A percentile compares a stretch with the other conserved stretches of the same genome.
Conservation (phyloP, 2,113 vertebrate species). For the Callospermophilus lateralis region DNA sequence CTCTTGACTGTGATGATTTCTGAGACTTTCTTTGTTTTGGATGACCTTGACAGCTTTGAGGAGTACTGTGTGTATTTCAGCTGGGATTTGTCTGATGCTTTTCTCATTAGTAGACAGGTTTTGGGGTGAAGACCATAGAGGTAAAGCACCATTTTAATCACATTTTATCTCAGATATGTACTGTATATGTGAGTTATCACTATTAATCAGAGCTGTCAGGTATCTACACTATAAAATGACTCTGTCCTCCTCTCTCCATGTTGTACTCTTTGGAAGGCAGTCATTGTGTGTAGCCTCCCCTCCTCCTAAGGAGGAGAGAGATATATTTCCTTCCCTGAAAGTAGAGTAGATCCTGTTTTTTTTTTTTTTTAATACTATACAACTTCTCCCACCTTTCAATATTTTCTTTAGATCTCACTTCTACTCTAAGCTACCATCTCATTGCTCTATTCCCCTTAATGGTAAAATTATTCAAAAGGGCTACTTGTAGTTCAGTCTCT, state of each 20-base stretch:
- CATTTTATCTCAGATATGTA: background rate
- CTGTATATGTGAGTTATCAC: background rate
- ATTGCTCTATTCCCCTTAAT: slow-evolving; percentile 3
- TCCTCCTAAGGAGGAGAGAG: background rate
- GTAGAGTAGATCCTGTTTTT: background rate
- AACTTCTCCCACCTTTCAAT: background rate
- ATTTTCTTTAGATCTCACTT: background rate
- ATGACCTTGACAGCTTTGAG: background rate
- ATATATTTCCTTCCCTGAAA: background rate
- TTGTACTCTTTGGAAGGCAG: background rate
- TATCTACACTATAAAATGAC: background rate
- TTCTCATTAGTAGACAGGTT: background rate
- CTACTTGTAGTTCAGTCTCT: background rate
- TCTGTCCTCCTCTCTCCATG: background rate
- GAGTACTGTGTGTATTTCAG: background rate
- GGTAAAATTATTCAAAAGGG: background rate
- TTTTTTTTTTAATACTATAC: background rate
- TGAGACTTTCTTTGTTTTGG: background rate
- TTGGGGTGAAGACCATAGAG: background rate
- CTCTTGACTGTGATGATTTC: background rate
- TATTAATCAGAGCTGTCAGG: background rate
- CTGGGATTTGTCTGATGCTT: background rate
- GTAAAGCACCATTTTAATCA: background rate
- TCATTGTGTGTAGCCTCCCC: background rate
- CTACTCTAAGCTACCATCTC: background rate